These are phyloP conservation scores for Pithys albifrons DNA, from an alignment of 2,113 vertebrate genomes.

Conservation along the genomic window DNA sequence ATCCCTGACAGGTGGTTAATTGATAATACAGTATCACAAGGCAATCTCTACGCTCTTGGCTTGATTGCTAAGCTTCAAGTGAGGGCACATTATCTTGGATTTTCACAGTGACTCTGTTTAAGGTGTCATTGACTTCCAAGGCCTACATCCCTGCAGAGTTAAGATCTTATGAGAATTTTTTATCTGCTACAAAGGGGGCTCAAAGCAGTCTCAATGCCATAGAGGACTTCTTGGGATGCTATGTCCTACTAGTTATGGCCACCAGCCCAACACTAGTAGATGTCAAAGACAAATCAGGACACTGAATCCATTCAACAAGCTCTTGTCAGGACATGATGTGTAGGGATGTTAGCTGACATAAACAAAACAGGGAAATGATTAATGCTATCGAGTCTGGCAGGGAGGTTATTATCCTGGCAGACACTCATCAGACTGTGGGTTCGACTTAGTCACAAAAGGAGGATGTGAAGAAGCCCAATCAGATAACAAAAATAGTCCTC, in stretches of 20 bases:
- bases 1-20: slow-evolving; percentile 51
- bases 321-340: not conserved
- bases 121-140: not conserved
- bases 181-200: not conserved
- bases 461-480: slow-evolving; percentile 2
- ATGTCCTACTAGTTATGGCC: not conserved
- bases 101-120: not conserved
- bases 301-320: not conserved
- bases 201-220: not conserved
- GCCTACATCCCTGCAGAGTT: not conserved
- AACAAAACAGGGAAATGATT: slow-evolving; percentile 30
- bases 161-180: not conserved
- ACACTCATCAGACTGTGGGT: not conserved
- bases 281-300: not conserved
- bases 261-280: not conserved
- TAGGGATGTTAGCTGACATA: not conserved
- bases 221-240: not conserved
- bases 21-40: not conserved
- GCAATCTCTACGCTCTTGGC: not conserved
- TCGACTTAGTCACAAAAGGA: slow-evolving; percentile 36
- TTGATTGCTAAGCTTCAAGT: not conserved
- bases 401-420: slow-evolving; percentile 14
- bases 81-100: not conserved
- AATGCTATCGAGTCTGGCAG: not conserved
- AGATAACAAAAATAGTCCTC: slow-evolving; percentile 21